phyloP scores from a whole-genome alignment of 23 tunicate genomes.

The Aplidium turbinatum region DNA sequence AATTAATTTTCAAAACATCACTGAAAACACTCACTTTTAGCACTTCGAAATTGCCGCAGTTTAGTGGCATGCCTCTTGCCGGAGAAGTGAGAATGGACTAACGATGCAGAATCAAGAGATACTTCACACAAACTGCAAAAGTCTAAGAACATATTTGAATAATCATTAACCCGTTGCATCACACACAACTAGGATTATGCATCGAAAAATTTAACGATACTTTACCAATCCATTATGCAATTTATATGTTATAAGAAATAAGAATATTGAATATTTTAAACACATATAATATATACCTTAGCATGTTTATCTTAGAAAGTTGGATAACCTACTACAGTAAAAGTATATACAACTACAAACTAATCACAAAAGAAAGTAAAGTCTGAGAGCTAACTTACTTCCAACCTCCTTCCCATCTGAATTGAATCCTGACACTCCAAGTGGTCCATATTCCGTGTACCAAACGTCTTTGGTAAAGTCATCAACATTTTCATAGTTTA shows the following conservation, averaged over 20 bases:
- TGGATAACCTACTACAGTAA: not conserved
- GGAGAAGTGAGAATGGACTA: constrained; percentile 38
- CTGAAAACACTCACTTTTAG: constrained; percentile 1
- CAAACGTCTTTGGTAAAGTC: constrained; percentile 72
- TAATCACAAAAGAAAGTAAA: not conserved
- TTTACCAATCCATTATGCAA: too few species aligned
- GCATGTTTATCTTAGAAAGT: not conserved
- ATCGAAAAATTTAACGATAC: too few species aligned
- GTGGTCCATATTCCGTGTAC: constrained; percentile 67
- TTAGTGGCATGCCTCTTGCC: constrained; percentile 52
- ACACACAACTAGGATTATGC: too few species aligned
- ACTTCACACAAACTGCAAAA: constrained; percentile 34
- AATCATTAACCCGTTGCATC: too few species aligned
- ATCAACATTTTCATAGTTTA: constrained; percentile 37
- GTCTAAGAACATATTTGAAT: not conserved
- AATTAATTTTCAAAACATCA: too few species aligned
- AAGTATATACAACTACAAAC: not conserved
- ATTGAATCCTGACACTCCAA: constrained; percentile 81
- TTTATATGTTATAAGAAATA: too few species aligned
- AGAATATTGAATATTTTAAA: not conserved
- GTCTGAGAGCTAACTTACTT: not conserved
- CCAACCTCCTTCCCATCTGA: constrained; percentile 84
- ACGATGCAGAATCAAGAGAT: not conserved
- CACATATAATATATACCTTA: not conserved
- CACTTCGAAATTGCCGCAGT: constrained; percentile 22